Evolutionary conservation across 2,113 vertebrate genomes (phyloP).

Genomic region (Anthoscopus minutus): DNA sequence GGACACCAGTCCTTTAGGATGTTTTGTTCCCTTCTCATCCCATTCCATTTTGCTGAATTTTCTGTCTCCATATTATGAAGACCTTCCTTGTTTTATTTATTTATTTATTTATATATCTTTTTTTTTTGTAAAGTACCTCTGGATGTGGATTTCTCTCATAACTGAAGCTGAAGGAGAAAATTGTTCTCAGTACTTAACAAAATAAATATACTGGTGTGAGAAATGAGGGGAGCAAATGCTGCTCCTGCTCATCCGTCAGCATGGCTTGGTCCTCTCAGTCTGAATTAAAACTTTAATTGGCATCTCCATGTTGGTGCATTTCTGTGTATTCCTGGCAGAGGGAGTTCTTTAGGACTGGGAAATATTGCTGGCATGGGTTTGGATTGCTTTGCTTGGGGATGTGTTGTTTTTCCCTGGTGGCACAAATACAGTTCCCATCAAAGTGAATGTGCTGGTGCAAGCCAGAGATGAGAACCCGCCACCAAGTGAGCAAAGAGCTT

Average conservation of each 20-base stretch:
- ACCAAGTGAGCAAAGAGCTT: not conserved
- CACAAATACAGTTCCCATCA: not conserved
- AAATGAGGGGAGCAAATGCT: not conserved
- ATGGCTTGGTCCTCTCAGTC: not conserved
- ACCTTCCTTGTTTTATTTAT: not conserved
- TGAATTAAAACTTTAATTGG: not conserved
- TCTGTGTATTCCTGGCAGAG: not conserved
- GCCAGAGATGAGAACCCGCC: not conserved
- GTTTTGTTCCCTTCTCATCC: not conserved
- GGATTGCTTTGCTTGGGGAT: not conserved
- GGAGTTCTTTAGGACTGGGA: not conserved
- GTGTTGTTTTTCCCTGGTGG: not conserved
- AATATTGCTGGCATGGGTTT: not conserved
- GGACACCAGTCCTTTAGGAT: not conserved
- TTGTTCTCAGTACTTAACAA: not conserved
- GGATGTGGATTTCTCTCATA: not conserved
- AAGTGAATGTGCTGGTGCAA: not conserved
- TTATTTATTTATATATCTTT: not conserved
- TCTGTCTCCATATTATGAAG: not conserved
- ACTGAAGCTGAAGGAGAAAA: not conserved
- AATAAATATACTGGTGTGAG: not conserved
- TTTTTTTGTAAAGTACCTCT: not conserved
- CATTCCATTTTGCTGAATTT: not conserved
- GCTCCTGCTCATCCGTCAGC: fast-evolving
- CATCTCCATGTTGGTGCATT: not conserved